These are phyloP conservation scores for Acromyrmex echinatior DNA, from an alignment of 1,140 invertebrate species.

Conservation along the genomic window DNA sequence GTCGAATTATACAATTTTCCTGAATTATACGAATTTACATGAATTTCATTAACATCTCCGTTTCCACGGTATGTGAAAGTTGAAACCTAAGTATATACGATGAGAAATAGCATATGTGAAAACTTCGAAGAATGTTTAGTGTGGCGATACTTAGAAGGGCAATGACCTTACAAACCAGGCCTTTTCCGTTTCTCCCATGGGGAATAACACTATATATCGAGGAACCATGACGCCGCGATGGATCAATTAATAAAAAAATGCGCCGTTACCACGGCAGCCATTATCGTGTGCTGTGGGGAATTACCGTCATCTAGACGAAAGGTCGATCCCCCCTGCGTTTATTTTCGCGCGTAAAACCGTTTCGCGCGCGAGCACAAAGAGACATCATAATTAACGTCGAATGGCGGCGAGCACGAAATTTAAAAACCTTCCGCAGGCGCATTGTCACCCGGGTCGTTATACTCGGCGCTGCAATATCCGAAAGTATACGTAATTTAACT, in stretches of 20 bases:
- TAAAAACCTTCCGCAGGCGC: not conserved
- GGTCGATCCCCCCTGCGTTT: not conserved
- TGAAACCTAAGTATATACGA: not conserved
- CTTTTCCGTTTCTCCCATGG: not conserved
- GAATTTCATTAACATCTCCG: not conserved
- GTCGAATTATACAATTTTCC: not conserved
- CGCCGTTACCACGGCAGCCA: constrained; percentile 4
- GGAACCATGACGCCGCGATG: not conserved
- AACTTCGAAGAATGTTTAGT: not conserved
- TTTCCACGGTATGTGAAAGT: not conserved
- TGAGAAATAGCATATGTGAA: not conserved
- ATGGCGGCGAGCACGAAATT: not conserved
- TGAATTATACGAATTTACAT: not conserved
- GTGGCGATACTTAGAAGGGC: not conserved
- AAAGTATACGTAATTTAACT: constrained; percentile 35
- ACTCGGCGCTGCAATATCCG: constrained; percentile 1
- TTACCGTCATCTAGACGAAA: not conserved
- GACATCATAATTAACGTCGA: not conserved
- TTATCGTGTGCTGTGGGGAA: not conserved
- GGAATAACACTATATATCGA: not conserved
- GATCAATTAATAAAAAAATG: constrained; percentile 50
- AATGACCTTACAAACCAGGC: constrained; percentile 4
- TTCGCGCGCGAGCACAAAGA: constrained; percentile 12
- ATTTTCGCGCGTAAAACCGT: not conserved
- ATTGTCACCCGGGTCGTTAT: constrained; percentile 17